Conservation (phyloP, 1,140 invertebrate genomes). For the Pachyrhynchus sulphureomaculatus region DNA sequence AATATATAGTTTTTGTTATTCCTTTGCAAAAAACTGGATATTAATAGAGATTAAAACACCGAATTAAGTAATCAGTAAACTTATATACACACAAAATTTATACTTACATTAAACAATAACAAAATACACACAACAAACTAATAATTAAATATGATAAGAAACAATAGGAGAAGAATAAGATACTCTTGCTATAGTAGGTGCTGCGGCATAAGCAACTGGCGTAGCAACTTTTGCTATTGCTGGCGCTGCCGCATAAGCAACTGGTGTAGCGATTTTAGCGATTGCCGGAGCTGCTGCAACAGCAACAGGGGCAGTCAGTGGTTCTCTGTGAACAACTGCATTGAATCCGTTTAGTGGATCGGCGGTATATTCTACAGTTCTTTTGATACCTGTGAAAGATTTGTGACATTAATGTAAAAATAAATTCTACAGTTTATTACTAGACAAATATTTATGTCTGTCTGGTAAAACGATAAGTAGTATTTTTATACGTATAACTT, state of each 20-base stretch:
- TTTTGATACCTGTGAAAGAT: conserved; percentile 61
- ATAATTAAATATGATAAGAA: conserved; percentile 13
- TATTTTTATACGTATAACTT: too few species aligned
- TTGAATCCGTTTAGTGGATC: conserved; percentile 59
- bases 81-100: too few species aligned
- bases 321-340: conserved; percentile 52
- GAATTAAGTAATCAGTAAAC: too few species aligned
- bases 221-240: too few species aligned
- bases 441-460: too few species aligned
- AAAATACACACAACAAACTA: background rate
- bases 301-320: conserved; percentile 13
- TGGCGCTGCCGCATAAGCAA: conserved; percentile 12
- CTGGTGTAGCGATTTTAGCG: conserved; percentile 2
- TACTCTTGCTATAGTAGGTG: conserved; percentile 10
- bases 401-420: conserved; percentile 56
- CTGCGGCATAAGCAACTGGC: conserved; percentile 16
- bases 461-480: too few species aligned
- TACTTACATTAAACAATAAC: conserved; percentile 1
- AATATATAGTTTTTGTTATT: too few species aligned
- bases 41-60: too few species aligned
- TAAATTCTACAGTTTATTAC: too few species aligned
- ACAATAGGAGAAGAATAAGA: conserved; percentile 10
- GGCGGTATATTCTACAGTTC: conserved; percentile 65
- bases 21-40: too few species aligned
- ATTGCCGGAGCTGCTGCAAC: background rate